These are phyloP conservation scores for Lissonota sp. DNA, from an alignment of 2,888 invertebrate species.

Conservation along the genomic window DNA sequence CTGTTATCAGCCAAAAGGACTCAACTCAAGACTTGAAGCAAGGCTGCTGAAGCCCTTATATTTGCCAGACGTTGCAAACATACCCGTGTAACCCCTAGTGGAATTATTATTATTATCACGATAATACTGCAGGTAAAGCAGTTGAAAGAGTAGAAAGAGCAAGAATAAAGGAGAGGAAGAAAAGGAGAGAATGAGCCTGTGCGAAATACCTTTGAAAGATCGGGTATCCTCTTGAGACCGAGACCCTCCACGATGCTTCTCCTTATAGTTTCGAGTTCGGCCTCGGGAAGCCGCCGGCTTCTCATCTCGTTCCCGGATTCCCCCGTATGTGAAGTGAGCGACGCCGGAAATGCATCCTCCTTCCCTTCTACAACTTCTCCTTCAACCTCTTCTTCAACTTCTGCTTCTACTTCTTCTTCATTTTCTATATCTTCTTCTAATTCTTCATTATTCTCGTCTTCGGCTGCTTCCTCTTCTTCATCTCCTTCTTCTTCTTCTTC, in stretches of 20 bases:
- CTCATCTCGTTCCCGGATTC: constrained; percentile 58
- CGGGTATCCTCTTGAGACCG: constrained; percentile 80
- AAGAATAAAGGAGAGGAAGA: constrained; percentile 23
- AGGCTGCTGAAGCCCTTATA: not conserved
- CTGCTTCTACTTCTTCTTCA: not conserved
- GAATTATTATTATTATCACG: constrained; percentile 21
- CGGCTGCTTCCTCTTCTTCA: not conserved
- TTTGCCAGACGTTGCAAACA: not conserved
- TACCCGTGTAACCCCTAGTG: not conserved
- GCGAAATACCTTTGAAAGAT: constrained; percentile 79
- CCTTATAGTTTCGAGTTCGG: constrained; percentile 79
- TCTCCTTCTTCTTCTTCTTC: not conserved
- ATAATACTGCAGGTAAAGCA: constrained; percentile 23
- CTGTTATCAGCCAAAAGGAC: not conserved
- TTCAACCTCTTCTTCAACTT: constrained; percentile 1
- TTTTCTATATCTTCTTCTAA: constrained; percentile 45
- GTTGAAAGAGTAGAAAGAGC: constrained; percentile 11
- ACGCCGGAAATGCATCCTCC: constrained; percentile 56
- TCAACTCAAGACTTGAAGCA: not conserved
- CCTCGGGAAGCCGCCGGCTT: constrained; percentile 67
- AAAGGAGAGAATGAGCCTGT: constrained; percentile 38
- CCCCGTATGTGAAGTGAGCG: constrained; percentile 41
- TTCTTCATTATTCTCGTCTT: constrained; percentile 2
- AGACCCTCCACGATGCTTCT: constrained; percentile 81
- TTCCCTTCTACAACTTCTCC: constrained; percentile 17